Evolutionary conservation across 2,888 invertebrate species (phyloP), one percentile per base, ranked within the genome.

Genomic region (Rotaria sp.): DNA sequence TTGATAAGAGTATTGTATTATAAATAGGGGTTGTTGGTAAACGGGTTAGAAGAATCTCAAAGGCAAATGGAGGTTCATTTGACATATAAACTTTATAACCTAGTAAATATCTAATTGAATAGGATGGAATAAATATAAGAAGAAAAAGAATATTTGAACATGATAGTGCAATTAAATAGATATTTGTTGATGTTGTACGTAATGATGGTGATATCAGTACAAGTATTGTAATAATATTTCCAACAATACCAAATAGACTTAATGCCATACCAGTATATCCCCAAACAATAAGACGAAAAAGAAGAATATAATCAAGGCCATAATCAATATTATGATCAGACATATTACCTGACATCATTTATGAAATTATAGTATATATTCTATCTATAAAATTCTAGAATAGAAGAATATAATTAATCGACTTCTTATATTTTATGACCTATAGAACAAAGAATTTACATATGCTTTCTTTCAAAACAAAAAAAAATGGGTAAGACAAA

Each of bases 141-240:
- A 67, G 67, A 67, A 67, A 67, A 35, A 67, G 67, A 21, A 67
- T 67, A 67, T 67, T 67, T 35, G 67, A 67, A 35, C 67, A 67
- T 35, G 67, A 67, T 30, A 67, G 21, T 35, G 67, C 67, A 30
- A 30, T 67, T 35, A 67, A 67, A 67, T 67, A 67, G 2, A 67
- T 18, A 67, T 67, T 67, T 35, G 67, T 67, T 35, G 67, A 67
- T 67, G 67, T 67, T 35, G 67, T 67, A 35, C 67, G 67, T 35
- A 67, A 35, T 21, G 67, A 35, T 67, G 67, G 35, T 18, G 67
- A 67, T 26, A 67, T 67, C 18, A 67, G 67, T 35, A 67, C 67
- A 18, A 67, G 15, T 15, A 67, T 67, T 0, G 67, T 67, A 18
- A 67, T 67, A 35, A 67, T 35, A 67, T 67, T 67, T 67, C 67